Conservation (phyloP, 2,888 invertebrate genomes). For the Melinaea menophilus region DNA sequence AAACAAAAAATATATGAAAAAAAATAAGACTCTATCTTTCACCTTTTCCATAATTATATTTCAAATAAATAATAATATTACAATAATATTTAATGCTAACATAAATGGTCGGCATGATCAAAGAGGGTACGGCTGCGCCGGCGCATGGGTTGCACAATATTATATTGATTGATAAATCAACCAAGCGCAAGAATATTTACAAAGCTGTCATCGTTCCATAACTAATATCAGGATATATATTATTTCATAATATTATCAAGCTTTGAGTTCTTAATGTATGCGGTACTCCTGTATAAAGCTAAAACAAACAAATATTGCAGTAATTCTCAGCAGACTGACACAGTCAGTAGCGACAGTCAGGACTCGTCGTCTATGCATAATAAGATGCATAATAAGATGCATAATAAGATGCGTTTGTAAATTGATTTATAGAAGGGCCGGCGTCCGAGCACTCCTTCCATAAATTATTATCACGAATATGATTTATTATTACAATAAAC, state of each 20-base stretch:
- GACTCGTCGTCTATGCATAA: background rate
- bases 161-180: conserved; percentile 52
- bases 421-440: conserved; percentile 50
- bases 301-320: background rate
- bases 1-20: background rate
- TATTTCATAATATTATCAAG: conserved; percentile 12
- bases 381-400: background rate
- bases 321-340: conserved; percentile 9
- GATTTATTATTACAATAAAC: conserved; percentile 71
- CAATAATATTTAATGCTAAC: background rate
- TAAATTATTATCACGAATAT: conserved; percentile 66
- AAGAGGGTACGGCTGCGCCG: conserved; percentile 13
- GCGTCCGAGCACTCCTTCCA: conserved; percentile 49
- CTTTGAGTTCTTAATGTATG: background rate
- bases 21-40: background rate
- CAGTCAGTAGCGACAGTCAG: background rate
- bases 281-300: too few relatives aligned
- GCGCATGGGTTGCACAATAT: conserved; percentile 25
- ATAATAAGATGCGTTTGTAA: conserved; percentile 34
- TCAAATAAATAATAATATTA: background rate
- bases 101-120: conserved; percentile 4
- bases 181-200: conserved; percentile 3
- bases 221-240: background rate
- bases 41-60: too few relatives aligned
- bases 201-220: background rate